A percentile compares a stretch with the other conserved stretches of the same genome.
Conservation (phyloP, 2,888 invertebrate species). For the Coelopa pilipes region DNA sequence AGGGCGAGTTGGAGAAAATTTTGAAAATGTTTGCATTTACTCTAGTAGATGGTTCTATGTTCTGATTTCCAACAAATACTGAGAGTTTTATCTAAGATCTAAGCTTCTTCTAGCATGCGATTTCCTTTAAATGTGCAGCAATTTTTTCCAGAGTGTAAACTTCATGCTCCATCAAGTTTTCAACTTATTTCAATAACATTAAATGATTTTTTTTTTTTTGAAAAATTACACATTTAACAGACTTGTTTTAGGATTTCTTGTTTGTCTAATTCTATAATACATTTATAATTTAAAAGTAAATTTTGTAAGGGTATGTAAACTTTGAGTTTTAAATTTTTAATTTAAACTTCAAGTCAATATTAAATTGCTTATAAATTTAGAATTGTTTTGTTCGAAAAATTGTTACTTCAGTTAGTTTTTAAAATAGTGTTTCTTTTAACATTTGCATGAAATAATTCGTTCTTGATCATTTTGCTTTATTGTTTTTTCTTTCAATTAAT, state of each 20-base stretch:
- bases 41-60: neutral
- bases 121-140: slow-evolving; percentile 45
- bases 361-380: slow-evolving; percentile 62
- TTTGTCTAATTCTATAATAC: slow-evolving; percentile 41
- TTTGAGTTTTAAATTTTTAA: slow-evolving; percentile 35
- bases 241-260: slow-evolving; percentile 49
- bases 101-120: neutral
- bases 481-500: slow-evolving; percentile 18
- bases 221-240: slow-evolving; percentile 57
- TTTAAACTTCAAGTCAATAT: slow-evolving; percentile 47
- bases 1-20: slow-evolving; percentile 23
- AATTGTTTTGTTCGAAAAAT: slow-evolving; percentile 47
- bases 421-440: slow-evolving; percentile 34
- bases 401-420: slow-evolving; percentile 20
- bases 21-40: slow-evolving; percentile 32
- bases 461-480: too few species aligned
- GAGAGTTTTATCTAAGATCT: neutral
- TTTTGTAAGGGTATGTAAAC: slow-evolving; percentile 37
- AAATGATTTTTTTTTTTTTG: slow-evolving; percentile 54
- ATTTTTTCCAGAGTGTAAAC: slow-evolving; percentile 13
- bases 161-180: neutral
- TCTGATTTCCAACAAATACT: too few species aligned
- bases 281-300: slow-evolving; percentile 18
- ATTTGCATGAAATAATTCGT: too few species aligned
- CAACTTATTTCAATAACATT: slow-evolving; percentile 44